These are phyloP conservation scores for Dreissena polymorpha DNA, from an alignment of 1,140 invertebrate genomes.

Conservation along the genomic window DNA sequence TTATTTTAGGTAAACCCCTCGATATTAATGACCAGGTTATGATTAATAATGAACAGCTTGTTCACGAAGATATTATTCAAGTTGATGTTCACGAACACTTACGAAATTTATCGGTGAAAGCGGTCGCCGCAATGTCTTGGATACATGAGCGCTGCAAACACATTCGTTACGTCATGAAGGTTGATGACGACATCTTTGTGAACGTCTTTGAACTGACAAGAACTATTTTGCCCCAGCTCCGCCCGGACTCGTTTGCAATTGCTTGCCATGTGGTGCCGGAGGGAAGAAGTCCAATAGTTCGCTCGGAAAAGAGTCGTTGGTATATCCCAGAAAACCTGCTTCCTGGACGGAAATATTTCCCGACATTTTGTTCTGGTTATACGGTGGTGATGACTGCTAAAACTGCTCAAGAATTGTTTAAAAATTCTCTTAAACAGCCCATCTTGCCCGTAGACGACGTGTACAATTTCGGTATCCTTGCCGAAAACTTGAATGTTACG, in stretches of 20 bases:
- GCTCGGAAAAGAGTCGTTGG: slow-evolving; percentile 78
- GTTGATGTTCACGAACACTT: slow-evolving; percentile 71
- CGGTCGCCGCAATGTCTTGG: slow-evolving; percentile 92
- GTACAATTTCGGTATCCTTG: slow-evolving; percentile 77
- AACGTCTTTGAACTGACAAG: slow-evolving; percentile 76
- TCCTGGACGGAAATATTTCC: slow-evolving; percentile 65
- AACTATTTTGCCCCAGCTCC: slow-evolving; percentile 62
- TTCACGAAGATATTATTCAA: slow-evolving; percentile 75
- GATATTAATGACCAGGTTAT: slow-evolving; percentile 61
- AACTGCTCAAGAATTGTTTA: slow-evolving; percentile 73
- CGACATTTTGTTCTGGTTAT: slow-evolving; percentile 79
- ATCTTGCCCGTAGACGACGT: slow-evolving; percentile 78
- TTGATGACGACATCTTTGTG: slow-evolving; percentile 94
- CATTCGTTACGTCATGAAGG: slow-evolving; percentile 89
- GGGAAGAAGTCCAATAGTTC: slow-evolving; percentile 58
- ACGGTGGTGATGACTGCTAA: slow-evolving; percentile 76
- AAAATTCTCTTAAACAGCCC: slow-evolving; percentile 62
- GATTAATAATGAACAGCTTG: slow-evolving; percentile 62
- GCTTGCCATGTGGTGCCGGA: slow-evolving; percentile 57
- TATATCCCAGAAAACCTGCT: slow-evolving; percentile 71
- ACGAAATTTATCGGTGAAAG: slow-evolving; percentile 77
- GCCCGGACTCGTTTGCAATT: slow-evolving; percentile 35
- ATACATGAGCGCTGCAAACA: slow-evolving; percentile 84
- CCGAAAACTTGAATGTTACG: slow-evolving; percentile 43
- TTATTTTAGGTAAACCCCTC: slow-evolving; percentile 85